Percentiles rank a stretch among this genome's conserved stretches.
Evolutionary conservation across 2,888 invertebrate genomes (phyloP).

Genomic region (Limnephilus lunatus): DNA sequence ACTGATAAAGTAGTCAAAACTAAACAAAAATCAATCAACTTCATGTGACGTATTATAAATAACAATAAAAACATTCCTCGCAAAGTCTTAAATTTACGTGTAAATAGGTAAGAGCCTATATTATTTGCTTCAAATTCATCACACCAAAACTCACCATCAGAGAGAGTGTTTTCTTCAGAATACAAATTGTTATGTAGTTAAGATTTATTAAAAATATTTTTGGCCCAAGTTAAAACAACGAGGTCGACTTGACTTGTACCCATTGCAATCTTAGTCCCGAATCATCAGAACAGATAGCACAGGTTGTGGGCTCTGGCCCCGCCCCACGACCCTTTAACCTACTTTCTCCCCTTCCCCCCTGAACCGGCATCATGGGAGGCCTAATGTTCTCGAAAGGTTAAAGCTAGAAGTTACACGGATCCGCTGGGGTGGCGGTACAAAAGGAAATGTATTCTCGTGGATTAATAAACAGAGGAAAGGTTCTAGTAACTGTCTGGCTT

Average conservation of each 20-base stretch:
- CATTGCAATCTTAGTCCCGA: background rate
- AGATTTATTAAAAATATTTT: background rate
- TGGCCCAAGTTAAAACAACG: background rate
- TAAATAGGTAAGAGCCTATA: no score
- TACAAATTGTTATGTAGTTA: background rate
- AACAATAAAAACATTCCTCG: no score
- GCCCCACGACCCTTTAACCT: constrained; percentile 55
- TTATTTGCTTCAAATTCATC: background rate
- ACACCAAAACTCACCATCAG: background rate
- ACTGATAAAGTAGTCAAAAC: no score
- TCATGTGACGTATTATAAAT: no score
- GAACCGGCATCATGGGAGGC: background rate
- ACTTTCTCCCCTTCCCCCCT: constrained; percentile 15
- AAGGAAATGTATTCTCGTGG: background rate
- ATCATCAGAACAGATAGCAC: background rate
- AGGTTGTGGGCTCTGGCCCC: constrained; percentile 32
- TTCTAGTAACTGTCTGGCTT: background rate
- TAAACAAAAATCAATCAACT: no score
- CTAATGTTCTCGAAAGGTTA: background rate
- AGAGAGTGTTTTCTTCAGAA: background rate
- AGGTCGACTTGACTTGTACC: background rate
- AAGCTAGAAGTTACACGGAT: background rate
- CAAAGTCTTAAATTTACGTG: no score
- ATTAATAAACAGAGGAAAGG: background rate
- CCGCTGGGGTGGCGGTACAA: background rate